A percentile compares a stretch with the other conserved stretches of the same genome.
Conservation (phyloP, 2,113 vertebrate genomes). For the Chascanopsetta lugubris region DNA sequence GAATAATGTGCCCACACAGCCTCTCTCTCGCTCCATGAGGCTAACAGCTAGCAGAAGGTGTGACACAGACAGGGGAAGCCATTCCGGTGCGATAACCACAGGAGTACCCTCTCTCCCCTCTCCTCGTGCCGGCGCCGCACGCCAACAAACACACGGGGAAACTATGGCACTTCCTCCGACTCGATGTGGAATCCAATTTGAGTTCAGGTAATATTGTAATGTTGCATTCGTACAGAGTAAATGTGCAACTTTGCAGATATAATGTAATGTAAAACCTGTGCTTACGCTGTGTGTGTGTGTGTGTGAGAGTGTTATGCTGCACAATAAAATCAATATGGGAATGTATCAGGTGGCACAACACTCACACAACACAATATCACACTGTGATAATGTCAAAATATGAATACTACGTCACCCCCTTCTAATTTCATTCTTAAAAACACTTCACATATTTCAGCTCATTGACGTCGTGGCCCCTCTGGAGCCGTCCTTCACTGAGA, state of each 20-base stretch:
- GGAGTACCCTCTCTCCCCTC: slow-evolving; percentile 64
- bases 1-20: slow-evolving; percentile 49
- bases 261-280: not conserved
- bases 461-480: slow-evolving; percentile 40
- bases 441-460: slow-evolving; percentile 25
- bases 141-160: slow-evolving; percentile 59
- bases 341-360: not conserved
- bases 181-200: slow-evolving; percentile 50
- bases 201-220: slow-evolving; percentile 17
- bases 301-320: too few relatives aligned
- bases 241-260: not conserved
- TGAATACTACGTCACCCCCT: slow-evolving; percentile 17
- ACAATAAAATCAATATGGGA: not conserved
- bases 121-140: slow-evolving; percentile 54
- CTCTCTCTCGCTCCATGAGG: slow-evolving; percentile 60
- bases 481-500: slow-evolving; percentile 39
- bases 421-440: slow-evolving; percentile 7
- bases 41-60: slow-evolving; percentile 76
- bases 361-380: not conserved
- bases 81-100: slow-evolving; percentile 76
- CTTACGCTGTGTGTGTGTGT: slow-evolving; percentile 1
- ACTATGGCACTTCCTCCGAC: slow-evolving; percentile 58
- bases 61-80: slow-evolving; percentile 71
- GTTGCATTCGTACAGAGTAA: not conserved
- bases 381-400: not conserved